phyloP scores from a whole-genome alignment of 2,797 vertebrate genomes.

The Percopsis omiscomaycus region DNA sequence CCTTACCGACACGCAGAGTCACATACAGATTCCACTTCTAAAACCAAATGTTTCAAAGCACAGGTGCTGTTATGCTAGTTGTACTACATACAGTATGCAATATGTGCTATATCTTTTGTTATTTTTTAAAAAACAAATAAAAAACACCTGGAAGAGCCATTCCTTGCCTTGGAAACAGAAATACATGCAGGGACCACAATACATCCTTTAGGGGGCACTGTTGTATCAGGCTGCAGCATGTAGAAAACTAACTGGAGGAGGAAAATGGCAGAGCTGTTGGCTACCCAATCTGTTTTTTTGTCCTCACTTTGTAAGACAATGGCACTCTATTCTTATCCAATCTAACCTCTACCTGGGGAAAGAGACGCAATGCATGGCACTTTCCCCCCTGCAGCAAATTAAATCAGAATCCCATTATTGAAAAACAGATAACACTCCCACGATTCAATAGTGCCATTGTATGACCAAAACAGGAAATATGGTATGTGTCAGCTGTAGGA shows the following conservation, averaged over 20 bases:
- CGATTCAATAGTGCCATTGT: constrained; percentile 55
- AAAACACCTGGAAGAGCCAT: constrained; percentile 34
- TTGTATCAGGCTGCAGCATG: constrained; percentile 58
- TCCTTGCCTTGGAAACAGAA: not conserved
- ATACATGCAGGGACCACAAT: not conserved
- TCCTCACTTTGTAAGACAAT: constrained; percentile 66
- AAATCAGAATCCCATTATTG: constrained; percentile 64
- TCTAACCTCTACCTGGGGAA: constrained; percentile 63
- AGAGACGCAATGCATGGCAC: constrained; percentile 40
- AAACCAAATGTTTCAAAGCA: constrained; percentile 1
- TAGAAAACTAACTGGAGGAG: constrained; percentile 10
- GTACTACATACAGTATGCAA: too few relatives aligned
- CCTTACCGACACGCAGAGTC: constrained; percentile 1
- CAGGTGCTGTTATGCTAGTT: not conserved
- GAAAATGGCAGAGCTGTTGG: constrained; percentile 31
- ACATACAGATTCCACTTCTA: constrained; percentile 19
- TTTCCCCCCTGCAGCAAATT: constrained; percentile 57
- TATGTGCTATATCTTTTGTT: too few relatives aligned
- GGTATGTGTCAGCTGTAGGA: constrained; percentile 48
- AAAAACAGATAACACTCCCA: constrained; percentile 56
- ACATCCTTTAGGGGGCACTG: constrained; percentile 72
- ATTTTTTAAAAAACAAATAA: too few relatives aligned
- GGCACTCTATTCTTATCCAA: constrained; percentile 65
- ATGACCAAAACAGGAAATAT: constrained; percentile 65
- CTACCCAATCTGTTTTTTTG: constrained; percentile 57